Base-by-base conservation (phyloP, 2,888 invertebrate genomes). In the Theretra japonica region DNA sequence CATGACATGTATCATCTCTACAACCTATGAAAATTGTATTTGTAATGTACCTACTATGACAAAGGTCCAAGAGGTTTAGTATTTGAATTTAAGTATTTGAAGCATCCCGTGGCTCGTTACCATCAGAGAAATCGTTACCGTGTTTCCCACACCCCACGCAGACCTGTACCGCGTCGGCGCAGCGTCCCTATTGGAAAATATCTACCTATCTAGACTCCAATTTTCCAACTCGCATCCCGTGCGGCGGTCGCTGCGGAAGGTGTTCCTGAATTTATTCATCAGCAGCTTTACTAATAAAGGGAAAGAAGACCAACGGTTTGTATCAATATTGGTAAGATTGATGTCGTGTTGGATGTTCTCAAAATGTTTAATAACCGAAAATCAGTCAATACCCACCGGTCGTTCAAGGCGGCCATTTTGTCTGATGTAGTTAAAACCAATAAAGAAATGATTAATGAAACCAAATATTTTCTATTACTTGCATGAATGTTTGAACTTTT, bases 311-410 rank as follows among this genome's bases (percentile, higher is more conserved):
- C 33, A 21, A 41, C 41, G 30, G 41, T 30, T 21, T 23, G 33
- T 57, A 30, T 25, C 19, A n/a, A 69, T 4, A 30, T n/a, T 70
- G 70, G 58, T 60, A 28, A 60, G 33, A 48, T 53, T 60, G 70
- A 60, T 70, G 48, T 69, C 48, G 48, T 73, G 19, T 68, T 62
- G 33, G 21, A 65, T 65, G 48, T 65, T 65, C n/a, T 62, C 19
- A 30, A n/a, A 30, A 7, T 8, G n/a, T 17, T 60, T 60, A 60
- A n/a, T 30, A 60, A 60, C 60, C 30, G 60, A 33, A 60, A 33
- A 7, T 59, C 19, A 17, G 4, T 0, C 59, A 2, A 59, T 19
- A 59, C 7, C 15, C 25, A 2, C 58, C 21, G 23, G 15, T 15
- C 53, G n/a, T 58, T 58, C 8, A 25, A 23, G n/a, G 19, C 53